Conservation (phyloP, 1,140 invertebrate species). For the Cepaea nemoralis region DNA sequence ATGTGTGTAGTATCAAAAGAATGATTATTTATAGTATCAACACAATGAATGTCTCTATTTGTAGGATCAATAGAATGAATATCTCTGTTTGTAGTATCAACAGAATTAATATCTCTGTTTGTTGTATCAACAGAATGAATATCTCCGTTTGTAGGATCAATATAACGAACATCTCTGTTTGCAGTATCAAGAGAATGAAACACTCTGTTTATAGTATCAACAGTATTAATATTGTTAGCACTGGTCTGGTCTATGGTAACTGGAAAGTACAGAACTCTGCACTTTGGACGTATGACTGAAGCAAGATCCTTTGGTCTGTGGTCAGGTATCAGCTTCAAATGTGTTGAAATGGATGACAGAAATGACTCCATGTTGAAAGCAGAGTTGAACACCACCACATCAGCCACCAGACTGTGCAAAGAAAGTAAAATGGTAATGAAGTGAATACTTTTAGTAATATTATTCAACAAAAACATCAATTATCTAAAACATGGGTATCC, state of each 20-base stretch:
- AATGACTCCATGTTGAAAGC: constrained; percentile 81
- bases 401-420: constrained; percentile 78
- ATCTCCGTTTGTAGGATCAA: background rate
- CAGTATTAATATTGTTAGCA: background rate
- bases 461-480: too few species aligned
- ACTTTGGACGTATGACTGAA: constrained; percentile 77
- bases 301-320: constrained; percentile 75
- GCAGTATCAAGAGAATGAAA: background rate
- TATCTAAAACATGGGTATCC: too few species aligned
- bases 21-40: too few species aligned
- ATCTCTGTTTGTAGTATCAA: background rate
- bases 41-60: background rate
- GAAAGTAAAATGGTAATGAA: constrained; percentile 42
- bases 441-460: background rate
- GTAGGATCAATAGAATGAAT: background rate
- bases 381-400: constrained; percentile 82
- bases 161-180: background rate
- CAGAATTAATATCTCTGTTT: background rate
- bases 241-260: background rate
- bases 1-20: background rate
- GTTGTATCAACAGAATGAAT: background rate
- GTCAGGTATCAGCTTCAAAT: constrained; percentile 80
- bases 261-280: constrained; percentile 79
- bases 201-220: background rate
- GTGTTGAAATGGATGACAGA: constrained; percentile 76